phyloP scores from a whole-genome alignment of 2,113 vertebrate species.

The Alces alces region DNA sequence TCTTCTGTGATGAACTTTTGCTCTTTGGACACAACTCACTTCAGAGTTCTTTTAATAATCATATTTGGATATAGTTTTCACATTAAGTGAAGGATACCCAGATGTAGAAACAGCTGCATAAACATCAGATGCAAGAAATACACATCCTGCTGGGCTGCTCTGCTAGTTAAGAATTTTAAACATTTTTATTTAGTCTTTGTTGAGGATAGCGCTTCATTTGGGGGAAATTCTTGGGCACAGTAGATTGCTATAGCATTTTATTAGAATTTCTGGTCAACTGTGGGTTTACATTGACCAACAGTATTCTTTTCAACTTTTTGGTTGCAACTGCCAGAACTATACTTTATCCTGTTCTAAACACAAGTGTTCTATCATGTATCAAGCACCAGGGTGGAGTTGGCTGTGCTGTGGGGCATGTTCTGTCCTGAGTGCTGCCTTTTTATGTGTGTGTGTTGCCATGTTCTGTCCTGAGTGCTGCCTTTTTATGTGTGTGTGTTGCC shows the following conservation, averaged over 20 bases:
- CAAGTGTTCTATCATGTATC: neutral
- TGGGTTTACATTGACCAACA: too few species aligned
- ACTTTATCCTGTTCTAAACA: neutral
- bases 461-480: neutral
- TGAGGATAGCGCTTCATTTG: neutral
- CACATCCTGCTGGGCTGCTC: neutral
- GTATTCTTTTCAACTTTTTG: neutral
- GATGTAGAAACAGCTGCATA: neutral
- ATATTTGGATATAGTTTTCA: neutral
- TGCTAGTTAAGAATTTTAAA: neutral
- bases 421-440: neutral
- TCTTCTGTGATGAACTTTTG: neutral
- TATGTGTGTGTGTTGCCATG: rapidly evolving
- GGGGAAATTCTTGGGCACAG: neutral
- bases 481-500: rapidly evolving
- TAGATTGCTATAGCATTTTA: too few species aligned
- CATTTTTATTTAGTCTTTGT: neutral
- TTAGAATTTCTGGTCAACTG: too few species aligned
- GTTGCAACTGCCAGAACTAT: neutral
- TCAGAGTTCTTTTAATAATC: neutral
- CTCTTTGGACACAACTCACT: neutral
- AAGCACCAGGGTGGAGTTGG: neutral
- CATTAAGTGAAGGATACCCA: neutral
- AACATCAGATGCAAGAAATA: neutral
- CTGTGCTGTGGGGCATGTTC: too few species aligned